A percentile compares a stretch with the other conserved stretches of the same genome.
phyloP scores from a whole-genome alignment of 2,113 vertebrate genomes.

The Nycticorax nycticorax region DNA sequence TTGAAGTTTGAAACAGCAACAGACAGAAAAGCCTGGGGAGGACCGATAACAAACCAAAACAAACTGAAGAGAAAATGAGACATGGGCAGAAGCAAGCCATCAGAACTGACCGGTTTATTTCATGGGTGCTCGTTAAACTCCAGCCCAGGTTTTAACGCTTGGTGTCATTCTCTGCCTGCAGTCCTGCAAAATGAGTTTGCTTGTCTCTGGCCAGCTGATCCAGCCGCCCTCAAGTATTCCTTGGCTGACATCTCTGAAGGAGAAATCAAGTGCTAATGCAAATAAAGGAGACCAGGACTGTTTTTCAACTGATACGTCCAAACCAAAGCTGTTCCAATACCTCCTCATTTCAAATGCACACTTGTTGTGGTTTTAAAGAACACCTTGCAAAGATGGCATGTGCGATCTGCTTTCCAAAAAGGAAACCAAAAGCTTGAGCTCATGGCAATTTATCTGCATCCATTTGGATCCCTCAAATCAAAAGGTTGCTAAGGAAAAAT shows the following conservation, averaged over 20 bases:
- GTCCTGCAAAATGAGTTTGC: background rate
- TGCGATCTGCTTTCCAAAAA: background rate
- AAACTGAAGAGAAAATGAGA: background rate
- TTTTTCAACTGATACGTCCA: background rate
- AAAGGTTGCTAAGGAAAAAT: background rate
- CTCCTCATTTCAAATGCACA: fast-evolving
- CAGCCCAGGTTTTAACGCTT: background rate
- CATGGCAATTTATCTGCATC: background rate
- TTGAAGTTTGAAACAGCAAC: background rate
- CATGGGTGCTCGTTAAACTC: background rate
- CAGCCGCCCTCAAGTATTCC: background rate
- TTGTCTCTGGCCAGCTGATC: background rate
- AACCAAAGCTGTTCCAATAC: background rate
- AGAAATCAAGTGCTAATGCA: background rate
- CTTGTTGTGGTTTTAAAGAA: background rate
- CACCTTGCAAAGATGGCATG: background rate
- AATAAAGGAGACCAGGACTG: background rate
- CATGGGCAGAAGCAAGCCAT: background rate
- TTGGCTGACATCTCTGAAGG: background rate
- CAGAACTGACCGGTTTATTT: background rate
- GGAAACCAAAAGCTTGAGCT: background rate
- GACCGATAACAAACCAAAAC: background rate
- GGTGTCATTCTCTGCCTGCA: background rate
- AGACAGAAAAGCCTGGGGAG: background rate
- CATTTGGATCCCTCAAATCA: background rate